Percentiles rank a stretch among this genome's conserved stretches.
These are phyloP conservation scores for Alca torda DNA, from an alignment of 2,797 vertebrate species.

Conservation along the genomic window DNA sequence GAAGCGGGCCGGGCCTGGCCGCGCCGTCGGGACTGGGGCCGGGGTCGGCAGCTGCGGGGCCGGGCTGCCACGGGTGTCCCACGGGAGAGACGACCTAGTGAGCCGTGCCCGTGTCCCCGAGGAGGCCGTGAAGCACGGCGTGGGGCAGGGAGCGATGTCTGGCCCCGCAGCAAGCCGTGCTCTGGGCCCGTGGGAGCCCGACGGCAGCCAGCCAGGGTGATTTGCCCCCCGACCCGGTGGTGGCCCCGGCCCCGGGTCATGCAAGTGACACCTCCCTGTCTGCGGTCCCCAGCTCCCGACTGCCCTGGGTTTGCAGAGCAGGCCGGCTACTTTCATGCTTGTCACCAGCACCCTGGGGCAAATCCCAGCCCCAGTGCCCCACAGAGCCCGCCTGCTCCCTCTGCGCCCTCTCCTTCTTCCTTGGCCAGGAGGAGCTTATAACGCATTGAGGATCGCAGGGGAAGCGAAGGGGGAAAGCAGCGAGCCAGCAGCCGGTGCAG, in stretches of 20 bases:
- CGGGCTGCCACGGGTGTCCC: background rate
- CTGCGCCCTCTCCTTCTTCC: no score
- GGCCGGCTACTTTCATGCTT: constrained; percentile 32
- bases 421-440: background rate
- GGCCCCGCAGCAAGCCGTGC: background rate
- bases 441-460: background rate
- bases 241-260: background rate
- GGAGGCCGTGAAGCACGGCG: background rate
- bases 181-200: rapidly evolving
- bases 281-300: background rate
- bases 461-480: background rate
- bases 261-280: constrained; percentile 45
- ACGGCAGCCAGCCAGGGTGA: background rate
- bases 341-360: constrained; percentile 15
- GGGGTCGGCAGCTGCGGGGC: background rate
- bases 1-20: background rate
- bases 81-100: rapidly evolving
- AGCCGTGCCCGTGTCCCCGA: rapidly evolving
- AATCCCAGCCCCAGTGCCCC: background rate
- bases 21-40: background rate
- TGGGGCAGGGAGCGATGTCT: background rate
- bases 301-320: background rate
- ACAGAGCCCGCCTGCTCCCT: background rate
- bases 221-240: background rate
- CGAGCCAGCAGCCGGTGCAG: background rate